A percentile compares a stretch with the other conserved stretches of the same genome.
Evolutionary conservation across 2,113 vertebrate species (phyloP).

Genomic region (Thomomys bottae): DNA sequence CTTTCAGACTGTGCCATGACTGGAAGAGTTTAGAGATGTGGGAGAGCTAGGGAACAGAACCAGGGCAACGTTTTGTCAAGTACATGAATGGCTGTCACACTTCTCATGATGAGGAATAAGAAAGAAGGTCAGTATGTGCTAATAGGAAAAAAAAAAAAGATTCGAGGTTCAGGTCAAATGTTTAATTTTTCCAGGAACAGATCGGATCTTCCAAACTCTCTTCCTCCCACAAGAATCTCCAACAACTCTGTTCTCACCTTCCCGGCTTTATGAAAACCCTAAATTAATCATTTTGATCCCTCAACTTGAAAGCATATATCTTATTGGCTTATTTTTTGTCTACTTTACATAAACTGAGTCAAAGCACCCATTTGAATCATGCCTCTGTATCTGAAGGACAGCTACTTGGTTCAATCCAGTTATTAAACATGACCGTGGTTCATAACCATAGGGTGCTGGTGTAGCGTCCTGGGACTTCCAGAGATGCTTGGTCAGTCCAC

Average conservation of each 20-base stretch:
- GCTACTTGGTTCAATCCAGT: fast-evolving
- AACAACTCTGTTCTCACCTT: neutral
- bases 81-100: neutral
- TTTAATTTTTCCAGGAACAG: neutral
- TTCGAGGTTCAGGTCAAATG: neutral
- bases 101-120: neutral
- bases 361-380: neutral
- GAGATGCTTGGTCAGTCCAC: neutral
- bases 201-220: neutral
- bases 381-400: neutral
- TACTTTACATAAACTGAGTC: neutral
- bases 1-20: neutral
- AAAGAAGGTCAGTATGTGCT: too few relatives aligned
- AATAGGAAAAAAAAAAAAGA: neutral
- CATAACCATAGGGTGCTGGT: neutral
- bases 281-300: neutral
- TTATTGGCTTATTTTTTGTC: neutral
- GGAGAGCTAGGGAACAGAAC: neutral
- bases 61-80: neutral
- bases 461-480: neutral
- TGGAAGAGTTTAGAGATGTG: neutral
- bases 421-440: neutral
- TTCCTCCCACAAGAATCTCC: neutral
- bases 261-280: neutral
- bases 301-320: neutral